phyloP scores from a whole-genome alignment of 2,113 vertebrate species.

The Dryoscopus gambensis region DNA sequence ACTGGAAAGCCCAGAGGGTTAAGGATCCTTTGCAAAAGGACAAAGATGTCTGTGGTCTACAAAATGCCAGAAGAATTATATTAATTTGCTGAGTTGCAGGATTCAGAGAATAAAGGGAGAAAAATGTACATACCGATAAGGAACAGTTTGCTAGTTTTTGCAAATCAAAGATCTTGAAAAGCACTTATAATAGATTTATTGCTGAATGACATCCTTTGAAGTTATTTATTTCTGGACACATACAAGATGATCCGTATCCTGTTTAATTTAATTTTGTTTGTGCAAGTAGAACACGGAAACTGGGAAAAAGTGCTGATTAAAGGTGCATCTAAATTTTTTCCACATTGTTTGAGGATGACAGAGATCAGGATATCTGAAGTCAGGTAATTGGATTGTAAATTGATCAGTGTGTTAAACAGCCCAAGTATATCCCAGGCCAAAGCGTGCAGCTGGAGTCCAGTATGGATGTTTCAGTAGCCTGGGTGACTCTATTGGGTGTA shows the following conservation, averaged over 20 bases:
- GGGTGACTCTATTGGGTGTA: background rate
- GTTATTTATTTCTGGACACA: background rate
- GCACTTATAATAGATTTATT: background rate
- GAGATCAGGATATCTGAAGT: background rate
- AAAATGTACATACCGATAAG: background rate
- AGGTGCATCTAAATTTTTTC: background rate
- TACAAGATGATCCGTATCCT: background rate
- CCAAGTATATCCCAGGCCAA: background rate
- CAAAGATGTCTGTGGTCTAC: slow-evolving; percentile 23
- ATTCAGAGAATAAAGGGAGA: background rate
- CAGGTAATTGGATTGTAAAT: background rate
- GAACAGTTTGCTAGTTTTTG: background rate
- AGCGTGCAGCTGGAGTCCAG: background rate
- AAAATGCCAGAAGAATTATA: background rate
- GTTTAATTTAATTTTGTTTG: background rate
- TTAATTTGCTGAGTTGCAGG: background rate
- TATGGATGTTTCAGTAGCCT: background rate
- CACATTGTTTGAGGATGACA: background rate
- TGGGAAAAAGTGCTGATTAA: background rate
- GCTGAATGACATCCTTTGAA: background rate
- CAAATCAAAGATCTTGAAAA: slow-evolving; percentile 15
- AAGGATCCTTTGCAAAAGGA: background rate
- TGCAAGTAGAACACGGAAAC: background rate
- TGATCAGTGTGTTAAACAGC: background rate
- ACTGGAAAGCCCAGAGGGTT: slow-evolving; percentile 6